A percentile compares a stretch with the other conserved stretches of the same genome.
phyloP scores from a whole-genome alignment of 1,140 invertebrate genomes.

The Drosophila kohkoa region DNA sequence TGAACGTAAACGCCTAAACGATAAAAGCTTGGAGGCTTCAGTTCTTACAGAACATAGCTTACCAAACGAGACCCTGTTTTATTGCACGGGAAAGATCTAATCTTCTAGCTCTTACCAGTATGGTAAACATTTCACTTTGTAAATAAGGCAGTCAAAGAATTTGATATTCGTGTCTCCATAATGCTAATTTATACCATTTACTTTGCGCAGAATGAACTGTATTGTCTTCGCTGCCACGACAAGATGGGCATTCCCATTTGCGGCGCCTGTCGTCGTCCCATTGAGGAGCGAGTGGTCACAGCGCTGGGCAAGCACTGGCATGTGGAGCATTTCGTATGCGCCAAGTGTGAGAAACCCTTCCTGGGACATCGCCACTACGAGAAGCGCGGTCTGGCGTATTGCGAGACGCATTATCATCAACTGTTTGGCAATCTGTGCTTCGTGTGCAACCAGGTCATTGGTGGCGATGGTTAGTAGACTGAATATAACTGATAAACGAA shows the following conservation, averaged over 20 bases:
- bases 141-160: too few relatives aligned
- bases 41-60: too few relatives aligned
- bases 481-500: not conserved
- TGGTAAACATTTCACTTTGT: too few relatives aligned
- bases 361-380: conserved; percentile 99
- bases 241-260: conserved; percentile 99
- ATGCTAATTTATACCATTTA: not conserved
- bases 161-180: too few relatives aligned
- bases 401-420: conserved; percentile 99
- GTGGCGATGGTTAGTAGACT: conserved; percentile 93
- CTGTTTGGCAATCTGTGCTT: conserved; percentile 99
- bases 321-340: conserved; percentile 99
- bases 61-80: too few relatives aligned
- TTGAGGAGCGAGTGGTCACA: conserved; percentile 98
- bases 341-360: conserved; percentile 99
- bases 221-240: conserved; percentile 99
- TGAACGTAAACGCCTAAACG: too few relatives aligned
- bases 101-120: too few relatives aligned
- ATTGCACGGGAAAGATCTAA: too few relatives aligned
- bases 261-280: conserved; percentile 97
- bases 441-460: conserved; percentile 99
- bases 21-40: too few relatives aligned
- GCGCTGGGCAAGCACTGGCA: conserved; percentile 99
- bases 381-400: conserved; percentile 99
- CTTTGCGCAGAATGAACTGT: conserved; percentile 91